phyloP scores from a whole-genome alignment of 2,113 vertebrate species.

The Archilochus colubris region DNA sequence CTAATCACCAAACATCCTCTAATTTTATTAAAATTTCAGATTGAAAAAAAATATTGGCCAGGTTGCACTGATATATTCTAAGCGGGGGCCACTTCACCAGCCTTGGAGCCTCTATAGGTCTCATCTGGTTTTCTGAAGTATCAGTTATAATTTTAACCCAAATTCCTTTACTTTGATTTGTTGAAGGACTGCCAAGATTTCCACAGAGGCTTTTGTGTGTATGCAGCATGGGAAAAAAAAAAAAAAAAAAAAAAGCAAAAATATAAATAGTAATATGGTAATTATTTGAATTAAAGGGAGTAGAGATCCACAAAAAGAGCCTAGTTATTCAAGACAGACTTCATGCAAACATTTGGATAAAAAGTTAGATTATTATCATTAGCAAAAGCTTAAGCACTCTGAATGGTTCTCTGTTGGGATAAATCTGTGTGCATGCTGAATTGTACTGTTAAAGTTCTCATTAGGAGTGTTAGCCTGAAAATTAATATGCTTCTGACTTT shows the following conservation, averaged over 20 bases:
- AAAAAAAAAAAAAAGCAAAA: background rate
- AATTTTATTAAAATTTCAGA: background rate
- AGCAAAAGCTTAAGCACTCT: background rate
- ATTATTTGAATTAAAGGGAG: background rate
- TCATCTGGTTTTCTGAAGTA: background rate
- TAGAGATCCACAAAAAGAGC: background rate
- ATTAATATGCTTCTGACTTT: background rate
- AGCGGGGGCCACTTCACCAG: background rate
- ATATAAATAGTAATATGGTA: background rate
- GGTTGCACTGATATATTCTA: background rate
- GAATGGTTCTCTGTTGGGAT: background rate
- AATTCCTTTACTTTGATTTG: background rate
- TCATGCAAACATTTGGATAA: background rate
- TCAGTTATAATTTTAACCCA: background rate
- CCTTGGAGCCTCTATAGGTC: background rate
- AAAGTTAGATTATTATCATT: background rate
- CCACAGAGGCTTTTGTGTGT: background rate
- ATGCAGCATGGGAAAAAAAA: background rate
- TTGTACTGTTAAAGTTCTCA: background rate
- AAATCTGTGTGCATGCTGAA: background rate
- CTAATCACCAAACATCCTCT: background rate
- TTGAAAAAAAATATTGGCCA: background rate
- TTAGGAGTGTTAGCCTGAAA: background rate
- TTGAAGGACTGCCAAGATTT: background rate
- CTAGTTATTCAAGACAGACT: background rate